phyloP scores from a whole-genome alignment of 2,888 invertebrate genomes.

The Sphaerophoria rueppellii region DNA sequence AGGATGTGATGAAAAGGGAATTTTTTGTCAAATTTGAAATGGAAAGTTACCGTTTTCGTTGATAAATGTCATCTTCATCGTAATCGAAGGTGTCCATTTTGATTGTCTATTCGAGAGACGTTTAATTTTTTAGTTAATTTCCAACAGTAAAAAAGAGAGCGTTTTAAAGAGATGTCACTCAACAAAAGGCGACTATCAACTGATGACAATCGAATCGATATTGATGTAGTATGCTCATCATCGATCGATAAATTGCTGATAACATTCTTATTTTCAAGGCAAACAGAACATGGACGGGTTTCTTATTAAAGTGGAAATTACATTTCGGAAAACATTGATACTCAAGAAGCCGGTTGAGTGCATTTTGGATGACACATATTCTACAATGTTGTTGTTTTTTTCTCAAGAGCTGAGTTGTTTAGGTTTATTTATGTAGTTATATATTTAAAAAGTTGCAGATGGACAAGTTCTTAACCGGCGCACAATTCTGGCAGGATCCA shows the following conservation, averaged over 20 bases:
- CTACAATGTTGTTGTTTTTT: background rate
- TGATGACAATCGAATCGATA: constrained; percentile 57
- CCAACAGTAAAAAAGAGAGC: background rate
- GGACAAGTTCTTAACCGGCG: background rate
- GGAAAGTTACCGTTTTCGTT: constrained; percentile 43
- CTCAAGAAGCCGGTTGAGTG: constrained; percentile 35
- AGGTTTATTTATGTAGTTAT: too few relatives aligned
- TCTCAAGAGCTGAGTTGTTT: background rate
- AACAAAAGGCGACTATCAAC: constrained; percentile 57
- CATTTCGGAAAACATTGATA: constrained; percentile 16
- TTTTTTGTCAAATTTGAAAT: background rate
- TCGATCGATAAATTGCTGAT: constrained; percentile 56
- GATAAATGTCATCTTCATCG: constrained; percentile 57
- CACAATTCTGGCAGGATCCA: too few relatives aligned
- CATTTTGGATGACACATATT: constrained; percentile 47
- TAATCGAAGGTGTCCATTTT: constrained; percentile 57
- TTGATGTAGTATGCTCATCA: constrained; percentile 26
- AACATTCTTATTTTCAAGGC: constrained; percentile 42
- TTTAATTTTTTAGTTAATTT: too few relatives aligned
- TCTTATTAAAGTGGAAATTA: constrained; percentile 17
- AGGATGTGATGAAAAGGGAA: background rate
- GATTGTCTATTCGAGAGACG: background rate
- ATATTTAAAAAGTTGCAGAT: background rate
- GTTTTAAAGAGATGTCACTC: constrained; percentile 56
- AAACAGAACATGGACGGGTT: background rate